Conservation (phyloP, 2,113 vertebrate species). For the Brachypodius melanocephalos region DNA sequence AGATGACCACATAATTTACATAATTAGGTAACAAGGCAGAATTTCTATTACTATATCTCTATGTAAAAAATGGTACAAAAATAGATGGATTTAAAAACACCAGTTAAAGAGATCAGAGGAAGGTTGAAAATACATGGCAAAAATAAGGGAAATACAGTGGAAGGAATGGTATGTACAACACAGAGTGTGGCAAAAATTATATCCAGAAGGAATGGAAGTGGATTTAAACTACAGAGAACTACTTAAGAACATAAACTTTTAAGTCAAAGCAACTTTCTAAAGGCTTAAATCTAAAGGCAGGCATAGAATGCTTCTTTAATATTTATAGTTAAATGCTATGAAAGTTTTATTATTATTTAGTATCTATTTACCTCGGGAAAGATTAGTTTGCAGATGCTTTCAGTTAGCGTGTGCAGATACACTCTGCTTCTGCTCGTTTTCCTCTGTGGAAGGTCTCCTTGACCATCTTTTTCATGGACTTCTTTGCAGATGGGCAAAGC, state of each 20-base stretch:
- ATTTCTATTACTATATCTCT: background rate
- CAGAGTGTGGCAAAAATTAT: background rate
- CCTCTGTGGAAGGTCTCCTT: constrained; percentile 75
- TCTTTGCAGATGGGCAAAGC: constrained; percentile 78
- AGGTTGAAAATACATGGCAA: background rate
- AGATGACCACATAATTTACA: background rate
- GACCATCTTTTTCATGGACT: constrained; percentile 72
- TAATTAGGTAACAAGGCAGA: background rate
- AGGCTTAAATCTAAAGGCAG: background rate
- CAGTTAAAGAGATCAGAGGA: background rate
- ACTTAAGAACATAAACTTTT: background rate
- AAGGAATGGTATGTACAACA: background rate
- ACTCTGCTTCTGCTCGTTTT: constrained; percentile 87
- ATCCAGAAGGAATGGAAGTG: background rate
- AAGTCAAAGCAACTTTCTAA: background rate
- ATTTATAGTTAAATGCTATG: background rate
- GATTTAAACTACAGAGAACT: background rate
- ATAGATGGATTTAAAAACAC: background rate
- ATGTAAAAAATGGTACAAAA: background rate
- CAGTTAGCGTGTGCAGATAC: constrained; percentile 91
- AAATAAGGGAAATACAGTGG: background rate
- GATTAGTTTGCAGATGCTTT: constrained; percentile 92
- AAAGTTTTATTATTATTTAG: background rate
- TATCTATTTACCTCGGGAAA: constrained; percentile 88
- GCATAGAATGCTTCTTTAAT: background rate